Base-by-base conservation (phyloP, 2,888 invertebrate genomes). In the Heliconius ismenius region DNA sequence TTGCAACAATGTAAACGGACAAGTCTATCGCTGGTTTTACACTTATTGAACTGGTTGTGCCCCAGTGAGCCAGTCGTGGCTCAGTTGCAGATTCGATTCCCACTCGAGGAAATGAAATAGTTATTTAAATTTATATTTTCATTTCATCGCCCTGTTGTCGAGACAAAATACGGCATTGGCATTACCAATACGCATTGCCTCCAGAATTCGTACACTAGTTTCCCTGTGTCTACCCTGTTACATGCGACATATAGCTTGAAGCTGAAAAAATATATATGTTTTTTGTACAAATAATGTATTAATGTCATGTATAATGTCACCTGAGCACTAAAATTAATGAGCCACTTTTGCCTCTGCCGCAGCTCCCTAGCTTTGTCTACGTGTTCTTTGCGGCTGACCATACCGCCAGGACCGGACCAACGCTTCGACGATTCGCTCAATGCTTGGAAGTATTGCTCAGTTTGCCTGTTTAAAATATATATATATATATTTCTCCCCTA, bases 391-490 rank as follows among this genome's bases (percentile, higher is more conserved):
- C 92, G 89, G 62, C 80, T 84, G 10, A 81, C 79, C 86, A 88
- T 86, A 13, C 88, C 87, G 1, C 89, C 87, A 0, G 89, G 86
- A 4, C 90, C 82, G 3, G 86, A 79, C 90, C 90, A 89, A 0
- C 82, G 86, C 77, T 83, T 86, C 3, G 86, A 84, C 1, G 89
- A 85, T 69, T 85, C 90, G 81, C 85, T 85, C 28, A 95, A 77
- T 4, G 95, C 90, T 86, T 91, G 92, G 83, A 95, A 95, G 83
- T 95, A 95, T 83, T 93, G 92, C 81, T 95, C 95, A 0, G 95
- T 95, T 91, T 95, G 95, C 82, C 95, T 95, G 81, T n/a, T n/a
- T 26, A 63, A 10, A 58, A 3, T n/a, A n/a, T 18, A 49, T 49
- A 18, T 49, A 49, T 49, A 15, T 21, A 21, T 7, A 54, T 54